Conservation (phyloP, 2,797 vertebrate genomes). For the Chloroceryle inda region DNA sequence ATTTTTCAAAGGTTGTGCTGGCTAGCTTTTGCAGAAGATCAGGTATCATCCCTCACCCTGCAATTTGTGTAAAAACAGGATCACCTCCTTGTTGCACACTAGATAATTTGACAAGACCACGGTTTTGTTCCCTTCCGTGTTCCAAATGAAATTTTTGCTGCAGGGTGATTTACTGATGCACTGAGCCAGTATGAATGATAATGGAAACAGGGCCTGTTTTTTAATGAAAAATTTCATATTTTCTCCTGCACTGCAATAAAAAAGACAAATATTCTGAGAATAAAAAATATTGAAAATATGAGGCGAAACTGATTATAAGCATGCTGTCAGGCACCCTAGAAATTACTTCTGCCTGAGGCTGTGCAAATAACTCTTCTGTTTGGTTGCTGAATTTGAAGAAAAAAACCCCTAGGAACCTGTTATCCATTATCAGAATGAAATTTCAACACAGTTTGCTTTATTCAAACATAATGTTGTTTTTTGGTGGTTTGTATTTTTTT, state of each 20-base stretch:
- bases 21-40: not conserved
- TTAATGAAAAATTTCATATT: not conserved
- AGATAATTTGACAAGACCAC: not conserved
- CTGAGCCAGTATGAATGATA: not conserved
- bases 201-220: not conserved
- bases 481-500: not conserved
- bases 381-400: not conserved
- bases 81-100: not conserved
- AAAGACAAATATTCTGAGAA: not conserved
- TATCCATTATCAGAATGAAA: not conserved
- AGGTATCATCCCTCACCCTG: not conserved
- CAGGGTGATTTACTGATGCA: not conserved
- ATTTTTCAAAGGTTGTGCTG: not conserved
- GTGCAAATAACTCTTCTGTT: not conserved
- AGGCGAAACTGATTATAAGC: not conserved
- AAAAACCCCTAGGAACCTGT: not conserved
- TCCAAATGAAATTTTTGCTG: not conserved
- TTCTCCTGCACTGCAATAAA: not conserved
- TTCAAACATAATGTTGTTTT: not conserved
- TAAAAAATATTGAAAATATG: not conserved
- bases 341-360: slow-evolving; percentile 6
- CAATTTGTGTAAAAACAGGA: not conserved
- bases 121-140: not conserved
- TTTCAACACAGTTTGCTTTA: not conserved
- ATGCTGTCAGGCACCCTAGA: not conserved